Evolutionary conservation across 2,797 vertebrate species (phyloP).

Genomic region (Carcharodon carcharias): DNA sequence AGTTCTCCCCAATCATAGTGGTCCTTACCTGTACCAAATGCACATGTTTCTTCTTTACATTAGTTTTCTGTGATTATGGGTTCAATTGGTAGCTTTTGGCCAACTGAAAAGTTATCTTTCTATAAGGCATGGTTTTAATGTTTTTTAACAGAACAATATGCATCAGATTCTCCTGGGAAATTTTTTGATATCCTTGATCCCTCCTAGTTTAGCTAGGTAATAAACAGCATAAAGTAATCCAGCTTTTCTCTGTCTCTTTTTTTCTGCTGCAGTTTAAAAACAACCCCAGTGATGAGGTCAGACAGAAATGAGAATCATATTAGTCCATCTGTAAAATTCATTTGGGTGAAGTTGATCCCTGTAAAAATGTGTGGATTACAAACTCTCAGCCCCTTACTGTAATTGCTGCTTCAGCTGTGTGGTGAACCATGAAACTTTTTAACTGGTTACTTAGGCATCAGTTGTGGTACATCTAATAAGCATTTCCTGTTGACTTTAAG

Average conservation of each 20-base stretch:
- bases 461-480: neutral
- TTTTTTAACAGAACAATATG: neutral
- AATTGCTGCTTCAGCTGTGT: neutral
- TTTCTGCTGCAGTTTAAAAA: neutral
- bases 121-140: neutral
- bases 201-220: neutral
- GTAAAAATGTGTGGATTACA: neutral
- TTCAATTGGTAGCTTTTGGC: neutral
- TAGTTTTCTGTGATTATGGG: neutral
- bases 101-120: neutral
- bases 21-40: neutral
- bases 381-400: neutral
- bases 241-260: neutral
- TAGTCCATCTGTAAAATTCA: neutral
- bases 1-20: neutral
- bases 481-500: slow-evolving; percentile 3
- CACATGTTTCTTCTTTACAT: neutral
- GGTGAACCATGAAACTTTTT: neutral
- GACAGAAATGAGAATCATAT: neutral
- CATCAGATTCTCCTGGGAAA: neutral
- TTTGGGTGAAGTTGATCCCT: slow-evolving; percentile 1
- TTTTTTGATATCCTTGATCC: neutral
- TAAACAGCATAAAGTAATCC: too few species aligned
- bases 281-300: neutral
- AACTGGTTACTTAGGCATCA: neutral